Conservation (phyloP, 2,797 vertebrate genomes). For the Sebastes wilsoni region DNA sequence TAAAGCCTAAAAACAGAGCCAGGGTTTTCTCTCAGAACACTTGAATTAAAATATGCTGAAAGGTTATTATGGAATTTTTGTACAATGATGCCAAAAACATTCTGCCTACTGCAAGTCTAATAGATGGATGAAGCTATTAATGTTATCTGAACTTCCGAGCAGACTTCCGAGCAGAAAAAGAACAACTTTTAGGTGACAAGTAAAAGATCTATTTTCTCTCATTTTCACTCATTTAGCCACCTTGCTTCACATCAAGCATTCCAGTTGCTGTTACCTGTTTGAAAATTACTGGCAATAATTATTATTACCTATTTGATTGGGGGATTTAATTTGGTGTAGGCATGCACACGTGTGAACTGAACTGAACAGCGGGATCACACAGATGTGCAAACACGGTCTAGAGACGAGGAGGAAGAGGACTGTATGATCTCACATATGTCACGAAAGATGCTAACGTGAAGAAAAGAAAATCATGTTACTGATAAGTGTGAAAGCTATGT, state of each 20-base stretch:
- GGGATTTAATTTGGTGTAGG: constrained; percentile 27
- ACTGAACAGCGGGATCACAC: constrained; percentile 45
- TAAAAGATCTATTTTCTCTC: constrained; percentile 13
- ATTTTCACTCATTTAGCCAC: constrained; percentile 42
- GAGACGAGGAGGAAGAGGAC: constrained; percentile 4
- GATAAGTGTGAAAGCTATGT: constrained; percentile 71
- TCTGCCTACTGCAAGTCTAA: neutral
- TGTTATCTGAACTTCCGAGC: neutral
- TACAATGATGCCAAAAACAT: neutral
- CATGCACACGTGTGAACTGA: constrained; percentile 32
- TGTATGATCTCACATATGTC: constrained; percentile 64
- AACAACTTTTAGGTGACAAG: constrained; percentile 23
- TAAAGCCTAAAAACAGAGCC: too few species aligned
- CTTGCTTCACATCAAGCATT: constrained; percentile 8
- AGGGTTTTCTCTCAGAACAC: too few species aligned
- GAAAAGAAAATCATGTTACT: constrained; percentile 39
- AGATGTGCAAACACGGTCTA: constrained; percentile 38
- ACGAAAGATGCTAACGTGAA: constrained; percentile 57
- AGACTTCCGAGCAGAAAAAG: constrained; percentile 20
- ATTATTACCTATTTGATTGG: constrained; percentile 34
- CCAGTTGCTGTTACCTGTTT: constrained; percentile 1
- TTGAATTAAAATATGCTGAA: too few species aligned
- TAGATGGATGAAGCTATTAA: neutral
- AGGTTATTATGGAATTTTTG: too few species aligned
- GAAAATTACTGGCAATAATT: constrained; percentile 28